phyloP scores from a whole-genome alignment of 2,797 vertebrate genomes.

The Chlorospingus semifuscus region DNA sequence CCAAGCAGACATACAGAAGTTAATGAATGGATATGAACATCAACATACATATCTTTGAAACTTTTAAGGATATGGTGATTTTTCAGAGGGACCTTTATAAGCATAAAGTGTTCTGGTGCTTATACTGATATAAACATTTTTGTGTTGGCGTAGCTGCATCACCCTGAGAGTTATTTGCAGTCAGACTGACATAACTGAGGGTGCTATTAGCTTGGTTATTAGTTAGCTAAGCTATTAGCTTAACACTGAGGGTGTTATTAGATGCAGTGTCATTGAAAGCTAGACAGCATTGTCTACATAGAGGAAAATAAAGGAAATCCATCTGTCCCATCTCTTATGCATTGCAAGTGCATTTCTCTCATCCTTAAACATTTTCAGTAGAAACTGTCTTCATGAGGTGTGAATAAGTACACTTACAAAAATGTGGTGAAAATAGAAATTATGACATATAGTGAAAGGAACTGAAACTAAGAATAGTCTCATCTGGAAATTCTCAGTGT shows the following conservation, averaged over 20 bases:
- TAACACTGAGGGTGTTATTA: background rate
- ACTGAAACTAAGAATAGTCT: background rate
- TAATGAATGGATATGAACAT: background rate
- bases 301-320: background rate
- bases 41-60: background rate
- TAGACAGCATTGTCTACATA: background rate
- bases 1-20: background rate
- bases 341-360: background rate
- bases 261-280: background rate
- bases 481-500: background rate
- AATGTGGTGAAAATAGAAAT: background rate
- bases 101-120: background rate
- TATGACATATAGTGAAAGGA: background rate
- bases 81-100: background rate
- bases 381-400: background rate
- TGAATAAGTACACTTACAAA: background rate
- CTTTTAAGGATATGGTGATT: accelerated
- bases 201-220: background rate
- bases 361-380: background rate
- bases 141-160: background rate
- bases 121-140: background rate
- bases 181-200: background rate
- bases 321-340: background rate
- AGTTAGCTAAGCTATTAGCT: background rate
- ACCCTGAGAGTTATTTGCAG: background rate